These are phyloP conservation scores for Rotaria sp. DNA, from an alignment of 2,888 invertebrate genomes.

Conservation along the genomic window DNA sequence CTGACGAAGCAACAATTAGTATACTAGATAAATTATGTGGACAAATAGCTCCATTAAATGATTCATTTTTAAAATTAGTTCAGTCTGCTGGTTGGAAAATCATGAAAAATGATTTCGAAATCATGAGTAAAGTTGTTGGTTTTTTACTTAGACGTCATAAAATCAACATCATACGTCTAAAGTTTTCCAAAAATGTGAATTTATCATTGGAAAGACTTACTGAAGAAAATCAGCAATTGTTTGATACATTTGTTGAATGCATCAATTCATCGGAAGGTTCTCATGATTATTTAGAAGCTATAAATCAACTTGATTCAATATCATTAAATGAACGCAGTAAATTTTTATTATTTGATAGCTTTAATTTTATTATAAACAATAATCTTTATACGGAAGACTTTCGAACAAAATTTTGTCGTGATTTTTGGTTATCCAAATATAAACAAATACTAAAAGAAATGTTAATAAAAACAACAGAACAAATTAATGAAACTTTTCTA, in stretches of 20 bases:
- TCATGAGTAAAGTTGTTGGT: not conserved
- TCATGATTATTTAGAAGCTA: not conserved
- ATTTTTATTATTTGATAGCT: not conserved
- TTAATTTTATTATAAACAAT: not conserved
- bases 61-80: not conserved
- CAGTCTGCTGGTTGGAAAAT: not conserved
- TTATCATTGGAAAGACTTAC: not conserved
- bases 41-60: not conserved
- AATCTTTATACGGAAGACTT: not conserved
- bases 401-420: not conserved
- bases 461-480: not conserved
- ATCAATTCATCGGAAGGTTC: not conserved
- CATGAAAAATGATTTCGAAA: not conserved
- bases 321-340: not conserved
- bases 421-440: not conserved
- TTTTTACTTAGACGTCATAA: not conserved
- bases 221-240: not conserved
- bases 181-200: too few species aligned
- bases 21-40: too few species aligned
- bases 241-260: not conserved
- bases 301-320: not conserved
- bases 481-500: not conserved
- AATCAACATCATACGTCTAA: too few species aligned
- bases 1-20: too few species aligned
- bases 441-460: not conserved